Base-by-base conservation (phyloP, 2,888 invertebrate species). In the Eledone cirrhosa region DNA sequence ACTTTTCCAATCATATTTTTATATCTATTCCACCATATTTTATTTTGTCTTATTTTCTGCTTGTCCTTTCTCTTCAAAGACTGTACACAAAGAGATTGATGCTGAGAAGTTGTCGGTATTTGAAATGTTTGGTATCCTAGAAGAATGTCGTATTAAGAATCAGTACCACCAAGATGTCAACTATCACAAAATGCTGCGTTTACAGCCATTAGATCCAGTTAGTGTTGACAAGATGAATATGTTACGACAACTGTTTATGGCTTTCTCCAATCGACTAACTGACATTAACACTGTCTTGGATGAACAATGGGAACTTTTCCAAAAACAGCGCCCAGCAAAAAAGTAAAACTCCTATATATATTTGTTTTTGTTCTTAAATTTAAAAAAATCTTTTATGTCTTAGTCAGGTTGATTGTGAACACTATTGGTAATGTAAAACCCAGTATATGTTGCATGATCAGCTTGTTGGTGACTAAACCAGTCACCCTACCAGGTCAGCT, bases 241-340 rank as follows among this genome's bases (percentile, higher is more conserved):
- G 16, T 93, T 97, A 7, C 93, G 94, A 85, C 94, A 94, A 78
- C 92, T 94, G 78, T 84, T 85, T 77, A 88, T 89, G 85, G 94
- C 95, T 85, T 93, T 96, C 47, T 94, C 95, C 83, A 94, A 93
- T 0, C 95, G 96, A 85, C 87, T 96, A 11, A 92, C 93, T 3
- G 94, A 95, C 87, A 94, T 94, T 0, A 94, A 94, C 82, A 93
- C 93, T 80, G 93, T 94, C 2, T 92, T 97, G 3, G 95, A 96
- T 87, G 92, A 94, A 77, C 94, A 95, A 84, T 96, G 96, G 96
- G 93, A 94, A 47, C 93, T 93, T 80, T 93, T 87, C 79, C 84
- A 86, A 79, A 82, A 82, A 47, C 82, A 82, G 65, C 85, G 84
- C 80, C 11, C 41, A 41, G 11, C 41, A 41, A 41, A 41, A 41